Conservation (phyloP, 2,797 vertebrate species). For the Coluber constrictor region DNA sequence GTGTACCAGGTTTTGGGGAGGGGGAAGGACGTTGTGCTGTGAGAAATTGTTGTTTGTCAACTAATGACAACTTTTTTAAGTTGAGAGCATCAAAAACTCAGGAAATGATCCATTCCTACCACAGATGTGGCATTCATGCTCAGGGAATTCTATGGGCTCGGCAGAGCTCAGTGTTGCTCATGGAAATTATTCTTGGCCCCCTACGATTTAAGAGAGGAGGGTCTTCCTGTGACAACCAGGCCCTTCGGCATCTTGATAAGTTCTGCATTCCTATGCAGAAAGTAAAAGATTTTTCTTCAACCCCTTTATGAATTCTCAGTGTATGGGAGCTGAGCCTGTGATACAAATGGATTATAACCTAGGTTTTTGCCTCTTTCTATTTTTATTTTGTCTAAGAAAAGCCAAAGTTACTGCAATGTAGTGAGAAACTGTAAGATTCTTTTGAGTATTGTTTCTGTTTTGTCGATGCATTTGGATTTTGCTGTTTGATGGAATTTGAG, state of each 20-base stretch:
- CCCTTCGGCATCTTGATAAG: neutral
- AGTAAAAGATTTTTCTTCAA: neutral
- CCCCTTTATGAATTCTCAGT: neutral
- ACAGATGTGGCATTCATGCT: neutral
- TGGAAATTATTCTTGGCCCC: neutral
- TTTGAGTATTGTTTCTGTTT: constrained; percentile 96
- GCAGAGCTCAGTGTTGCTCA: no score
- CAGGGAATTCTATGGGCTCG: neutral
- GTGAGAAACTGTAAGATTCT: constrained; percentile 90
- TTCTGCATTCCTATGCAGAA: neutral
- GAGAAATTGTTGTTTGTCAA: constrained; percentile 95
- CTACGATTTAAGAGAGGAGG: neutral
- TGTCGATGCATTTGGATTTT: constrained; percentile 96
- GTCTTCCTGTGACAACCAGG: neutral
- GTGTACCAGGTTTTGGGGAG: constrained; percentile 76
- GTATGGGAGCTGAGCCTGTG: neutral
- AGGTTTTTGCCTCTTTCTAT: neutral
- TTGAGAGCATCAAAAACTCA: constrained; percentile 84
- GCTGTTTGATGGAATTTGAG: constrained; percentile 97
- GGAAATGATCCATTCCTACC: constrained; percentile 77
- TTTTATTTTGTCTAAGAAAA: constrained; percentile 95
- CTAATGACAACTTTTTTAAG: constrained; percentile 83
- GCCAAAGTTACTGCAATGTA: constrained; percentile 99
- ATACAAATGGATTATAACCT: neutral
- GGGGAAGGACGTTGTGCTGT: constrained; percentile 82